Evolutionary conservation across 2,888 invertebrate species (phyloP), one percentile per base, ranked within the genome.

Genomic region (Netelia inedita): DNA sequence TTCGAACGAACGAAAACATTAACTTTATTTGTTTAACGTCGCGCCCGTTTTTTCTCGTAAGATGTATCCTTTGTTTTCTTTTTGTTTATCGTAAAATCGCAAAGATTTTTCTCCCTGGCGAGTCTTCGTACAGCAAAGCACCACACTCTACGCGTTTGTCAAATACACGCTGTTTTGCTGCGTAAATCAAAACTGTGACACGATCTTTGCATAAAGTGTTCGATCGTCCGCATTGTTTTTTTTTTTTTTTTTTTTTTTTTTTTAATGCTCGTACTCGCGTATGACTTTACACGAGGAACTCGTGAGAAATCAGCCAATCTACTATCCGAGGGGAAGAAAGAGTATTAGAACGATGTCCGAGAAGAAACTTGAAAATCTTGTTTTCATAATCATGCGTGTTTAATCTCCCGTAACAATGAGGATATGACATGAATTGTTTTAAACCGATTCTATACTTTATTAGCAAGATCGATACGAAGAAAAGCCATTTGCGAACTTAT

Each of bases 1-100:
- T 73, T 74, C 63, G 79, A 87, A 84, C 59, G 74, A 85, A 69
- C 53, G 57, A 66, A 82, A 68, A 79, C 35, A 57, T 78, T 53
- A 66, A 71, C 50, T 53, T 73, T 73, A 73, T 81, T 74, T 57
- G 72, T 74, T 83, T 83, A 74, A 28, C 82, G 69, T 69, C 41
- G 71, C n/a, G 61, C 74, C 65, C 81, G 75, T 61, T 23, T 82
- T 53, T 79, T 35, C 21, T 57, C 53, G 63, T 41, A 55, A 78
- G 53, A 82, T 69, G 66, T 72, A 79, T 8, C 75, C 2, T 73
- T 78, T 53, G 57, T 68, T 63, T 23, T 46, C 19, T 50, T 35
- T 53, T 55, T 66, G 10, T 50, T 53, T 71, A 41, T 41, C 43
- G 21, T 57, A 57, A 41, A 76, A 63, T 69, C 41, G 16, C 57